Evolutionary conservation across 2,113 vertebrate species (phyloP).

Genomic region (Pseudopodoces humilis): DNA sequence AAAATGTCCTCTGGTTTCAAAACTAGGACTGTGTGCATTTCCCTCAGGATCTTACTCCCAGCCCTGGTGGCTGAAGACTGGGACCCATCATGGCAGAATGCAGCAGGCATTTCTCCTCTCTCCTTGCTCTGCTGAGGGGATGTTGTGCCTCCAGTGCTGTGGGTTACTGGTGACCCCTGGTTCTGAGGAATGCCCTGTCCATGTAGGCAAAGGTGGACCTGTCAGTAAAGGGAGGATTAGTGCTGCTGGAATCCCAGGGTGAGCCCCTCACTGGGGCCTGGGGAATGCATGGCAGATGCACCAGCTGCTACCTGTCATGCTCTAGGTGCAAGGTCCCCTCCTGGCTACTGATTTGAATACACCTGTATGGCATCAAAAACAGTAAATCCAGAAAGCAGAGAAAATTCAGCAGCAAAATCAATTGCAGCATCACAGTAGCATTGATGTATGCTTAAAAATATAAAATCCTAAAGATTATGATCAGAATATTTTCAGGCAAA

Average conservation of each 20-base stretch:
- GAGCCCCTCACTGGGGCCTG: accelerated
- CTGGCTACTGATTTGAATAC: background rate
- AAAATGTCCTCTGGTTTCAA: background rate
- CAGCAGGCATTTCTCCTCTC: background rate
- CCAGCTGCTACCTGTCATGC: accelerated
- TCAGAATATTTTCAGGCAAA: background rate
- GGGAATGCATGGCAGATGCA: background rate
- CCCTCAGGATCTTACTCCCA: background rate
- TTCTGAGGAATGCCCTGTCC: background rate
- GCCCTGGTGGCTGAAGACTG: too few species aligned
- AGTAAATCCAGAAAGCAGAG: background rate
- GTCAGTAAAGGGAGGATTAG: background rate
- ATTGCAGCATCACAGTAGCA: background rate
- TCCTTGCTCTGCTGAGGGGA: background rate
- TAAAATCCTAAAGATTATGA: background rate
- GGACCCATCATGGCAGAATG: background rate
- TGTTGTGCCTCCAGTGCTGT: background rate
- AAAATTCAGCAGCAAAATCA: background rate
- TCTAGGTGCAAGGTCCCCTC: background rate
- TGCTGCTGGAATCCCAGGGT: background rate
- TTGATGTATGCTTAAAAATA: background rate
- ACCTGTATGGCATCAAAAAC: background rate
- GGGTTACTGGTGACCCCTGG: background rate
- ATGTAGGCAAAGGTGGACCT: background rate
- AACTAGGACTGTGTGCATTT: accelerated